Percentiles rank a stretch among this genome's conserved stretches.
These are phyloP conservation scores for Clivina fossor DNA, from an alignment of 2,888 invertebrate species.

Conservation along the genomic window DNA sequence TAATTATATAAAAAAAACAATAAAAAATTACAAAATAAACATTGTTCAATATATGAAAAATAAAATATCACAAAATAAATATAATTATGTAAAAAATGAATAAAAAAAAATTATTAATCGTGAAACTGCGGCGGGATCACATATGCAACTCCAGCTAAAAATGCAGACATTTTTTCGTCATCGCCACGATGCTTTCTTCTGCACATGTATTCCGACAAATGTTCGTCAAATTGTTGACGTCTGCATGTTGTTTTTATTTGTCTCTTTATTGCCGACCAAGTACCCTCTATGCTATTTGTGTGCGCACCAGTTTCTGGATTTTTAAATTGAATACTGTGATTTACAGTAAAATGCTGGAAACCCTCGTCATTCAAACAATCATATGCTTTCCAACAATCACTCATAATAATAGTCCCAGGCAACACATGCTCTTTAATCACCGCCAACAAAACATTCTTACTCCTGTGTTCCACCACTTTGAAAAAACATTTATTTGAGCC, in stretches of 20 bases:
- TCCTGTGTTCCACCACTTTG: not conserved
- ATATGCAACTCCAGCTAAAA: not conserved
- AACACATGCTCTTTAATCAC: conserved; percentile 38
- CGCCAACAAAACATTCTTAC: conserved; percentile 20
- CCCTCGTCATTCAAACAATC: conserved; percentile 37
- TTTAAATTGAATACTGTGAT: conserved; percentile 41
- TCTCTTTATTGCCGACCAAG: not conserved
- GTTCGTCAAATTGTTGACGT: not conserved
- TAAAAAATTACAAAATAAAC: no score
- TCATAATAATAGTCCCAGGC: conserved; percentile 40
- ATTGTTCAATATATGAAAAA: no score
- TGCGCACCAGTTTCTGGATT: conserved; percentile 38
- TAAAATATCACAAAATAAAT: no score
- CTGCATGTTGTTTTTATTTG: not conserved
- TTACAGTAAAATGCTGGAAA: conserved; percentile 39
- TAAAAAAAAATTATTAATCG: not conserved
- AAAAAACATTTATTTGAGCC: conserved; percentile 3
- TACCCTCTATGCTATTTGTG: not conserved
- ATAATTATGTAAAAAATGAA: no score
- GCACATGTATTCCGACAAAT: not conserved
- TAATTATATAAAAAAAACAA: no score
- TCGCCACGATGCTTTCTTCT: not conserved
- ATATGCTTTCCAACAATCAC: conserved; percentile 44
- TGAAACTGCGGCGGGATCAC: not conserved
- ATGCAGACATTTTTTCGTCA: not conserved